phyloP scores from a whole-genome alignment of 2,888 invertebrate species.

The Gordius sp. region DNA sequence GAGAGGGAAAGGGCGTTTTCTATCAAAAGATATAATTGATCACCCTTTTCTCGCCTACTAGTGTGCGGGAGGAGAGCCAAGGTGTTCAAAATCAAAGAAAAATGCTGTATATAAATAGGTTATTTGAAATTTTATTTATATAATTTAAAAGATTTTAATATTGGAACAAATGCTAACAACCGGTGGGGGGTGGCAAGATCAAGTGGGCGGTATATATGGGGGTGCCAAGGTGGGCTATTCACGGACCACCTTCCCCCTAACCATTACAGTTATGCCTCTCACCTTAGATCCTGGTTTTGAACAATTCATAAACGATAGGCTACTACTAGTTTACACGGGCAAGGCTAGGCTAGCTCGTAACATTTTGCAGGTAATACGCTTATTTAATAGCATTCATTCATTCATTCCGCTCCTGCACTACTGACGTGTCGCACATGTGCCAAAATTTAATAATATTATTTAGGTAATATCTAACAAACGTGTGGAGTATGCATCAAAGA shows the following conservation, averaged over 20 bases:
- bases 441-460: too few relatives aligned
- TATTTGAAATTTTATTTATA: too few relatives aligned
- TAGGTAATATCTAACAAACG: too few relatives aligned
- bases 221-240: conserved; percentile 30
- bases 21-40: not conserved
- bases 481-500: too few relatives aligned
- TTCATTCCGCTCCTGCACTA: too few relatives aligned
- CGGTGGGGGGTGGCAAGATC: conserved; percentile 37
- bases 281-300: conserved; percentile 23
- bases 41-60: conserved; percentile 17
- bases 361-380: conserved; percentile 30
- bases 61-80: too few relatives aligned
- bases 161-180: conserved; percentile 34
- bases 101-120: too few relatives aligned
- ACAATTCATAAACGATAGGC: conserved; percentile 27
- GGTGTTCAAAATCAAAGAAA: too few relatives aligned
- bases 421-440: too few relatives aligned
- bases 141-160: conserved; percentile 28
- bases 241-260: conserved; percentile 25
- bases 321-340: conserved; percentile 34
- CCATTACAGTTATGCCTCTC: conserved; percentile 25
- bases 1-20: not conserved
- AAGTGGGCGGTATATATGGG: conserved; percentile 32
- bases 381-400: not conserved
- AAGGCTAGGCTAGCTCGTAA: conserved; percentile 34